phyloP scores from a whole-genome alignment of 2,888 invertebrate species.

The Hedychridium roseum region DNA sequence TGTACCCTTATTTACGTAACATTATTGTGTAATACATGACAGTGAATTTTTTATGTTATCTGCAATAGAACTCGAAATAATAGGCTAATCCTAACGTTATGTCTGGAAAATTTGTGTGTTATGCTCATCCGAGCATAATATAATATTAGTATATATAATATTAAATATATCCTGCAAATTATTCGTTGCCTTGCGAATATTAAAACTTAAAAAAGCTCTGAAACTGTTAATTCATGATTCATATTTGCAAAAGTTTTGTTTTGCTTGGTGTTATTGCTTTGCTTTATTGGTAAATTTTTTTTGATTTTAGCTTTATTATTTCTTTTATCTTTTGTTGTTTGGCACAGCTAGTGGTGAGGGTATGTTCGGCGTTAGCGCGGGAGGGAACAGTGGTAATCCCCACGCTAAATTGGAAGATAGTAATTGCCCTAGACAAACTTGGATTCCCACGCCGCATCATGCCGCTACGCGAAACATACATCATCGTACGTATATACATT shows the following conservation, averaged over 20 bases:
- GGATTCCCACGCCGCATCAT: conserved; percentile 61
- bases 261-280: conserved; percentile 25
- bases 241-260: conserved; percentile 5
- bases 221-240: no score
- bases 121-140: no score
- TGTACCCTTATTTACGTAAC: no score
- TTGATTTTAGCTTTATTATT: conserved; percentile 43
- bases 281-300: conserved; percentile 34
- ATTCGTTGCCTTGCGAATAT: no score
- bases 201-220: no score
- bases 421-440: conserved; percentile 59
- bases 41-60: no score
- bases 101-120: no score
- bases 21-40: no score
- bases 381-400: conserved; percentile 56
- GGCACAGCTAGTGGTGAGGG: conserved; percentile 60
- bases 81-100: no score
- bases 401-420: conserved; percentile 59
- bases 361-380: conserved; percentile 58
- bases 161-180: no score
- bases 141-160: no score
- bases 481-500: conserved; percentile 58
- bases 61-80: no score
- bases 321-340: conserved; percentile 50
- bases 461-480: conserved; percentile 59